Conservation (phyloP, 2,113 vertebrate genomes). For the Crocuta crocuta region DNA sequence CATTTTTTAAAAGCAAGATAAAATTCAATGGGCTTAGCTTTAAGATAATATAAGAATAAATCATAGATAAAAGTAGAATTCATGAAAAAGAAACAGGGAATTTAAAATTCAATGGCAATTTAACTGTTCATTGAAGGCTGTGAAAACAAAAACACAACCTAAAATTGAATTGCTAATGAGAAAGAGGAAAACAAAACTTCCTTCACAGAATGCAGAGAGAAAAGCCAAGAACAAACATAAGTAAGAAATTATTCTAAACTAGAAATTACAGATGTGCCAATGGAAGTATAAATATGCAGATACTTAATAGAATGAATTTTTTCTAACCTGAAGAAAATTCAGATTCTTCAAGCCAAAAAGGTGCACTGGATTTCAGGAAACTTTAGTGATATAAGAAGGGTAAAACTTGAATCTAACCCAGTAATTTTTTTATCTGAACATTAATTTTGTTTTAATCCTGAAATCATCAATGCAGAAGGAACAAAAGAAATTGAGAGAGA, state of each 20-base stretch:
- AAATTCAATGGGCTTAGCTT: conserved; percentile 1
- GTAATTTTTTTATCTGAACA: neutral
- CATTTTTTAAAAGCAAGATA: neutral
- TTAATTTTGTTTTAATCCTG: neutral
- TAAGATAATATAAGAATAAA: neutral
- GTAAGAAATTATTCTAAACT: neutral
- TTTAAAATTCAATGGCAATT: neutral
- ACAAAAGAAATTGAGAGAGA: neutral
- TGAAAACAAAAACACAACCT: neutral
- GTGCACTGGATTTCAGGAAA: neutral
- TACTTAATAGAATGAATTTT: neutral
- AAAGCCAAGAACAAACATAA: neutral
- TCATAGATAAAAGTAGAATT: neutral
- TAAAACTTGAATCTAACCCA: neutral
- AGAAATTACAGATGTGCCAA: neutral
- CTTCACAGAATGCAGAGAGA: neutral
- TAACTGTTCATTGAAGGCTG: conserved; percentile 19
- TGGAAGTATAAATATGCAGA: conserved; percentile 15
- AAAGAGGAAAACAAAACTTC: neutral
- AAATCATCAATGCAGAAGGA: neutral
- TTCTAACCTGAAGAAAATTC: neutral
- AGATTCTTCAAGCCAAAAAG: neutral
- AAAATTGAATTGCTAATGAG: conserved; percentile 36
- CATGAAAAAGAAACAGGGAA: neutral
- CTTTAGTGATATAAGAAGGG: neutral